Percentiles rank a stretch among this genome's conserved stretches.
Evolutionary conservation across 2,113 vertebrate species (phyloP).

Genomic region (Dunckerocampus dactyliophorus): DNA sequence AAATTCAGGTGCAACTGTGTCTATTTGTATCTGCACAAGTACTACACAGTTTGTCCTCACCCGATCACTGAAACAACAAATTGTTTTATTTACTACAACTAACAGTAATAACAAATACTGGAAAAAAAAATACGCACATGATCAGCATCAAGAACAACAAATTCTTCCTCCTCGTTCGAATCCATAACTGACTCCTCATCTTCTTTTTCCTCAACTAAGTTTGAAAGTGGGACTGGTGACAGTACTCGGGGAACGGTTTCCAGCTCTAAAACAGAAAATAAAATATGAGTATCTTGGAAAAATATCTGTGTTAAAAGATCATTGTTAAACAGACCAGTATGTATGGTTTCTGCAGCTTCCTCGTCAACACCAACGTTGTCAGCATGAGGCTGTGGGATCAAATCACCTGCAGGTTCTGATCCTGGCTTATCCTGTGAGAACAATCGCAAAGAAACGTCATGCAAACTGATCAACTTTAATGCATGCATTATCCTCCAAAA

Average conservation of each 20-base stretch:
- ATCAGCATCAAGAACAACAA: conserved; percentile 81
- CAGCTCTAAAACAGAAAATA: conserved; percentile 18
- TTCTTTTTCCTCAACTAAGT: conserved; percentile 6
- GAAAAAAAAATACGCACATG: conserved; percentile 74
- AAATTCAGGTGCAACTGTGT: too few species aligned
- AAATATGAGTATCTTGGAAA: not conserved
- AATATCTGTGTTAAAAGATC: too few species aligned
- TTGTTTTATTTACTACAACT: not conserved
- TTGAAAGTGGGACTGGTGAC: conserved; percentile 4
- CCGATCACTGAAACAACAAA: too few species aligned
- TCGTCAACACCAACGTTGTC: not conserved
- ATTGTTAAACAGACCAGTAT: conserved; percentile 15
- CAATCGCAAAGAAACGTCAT: not conserved
- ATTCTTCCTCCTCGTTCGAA: conserved; percentile 44
- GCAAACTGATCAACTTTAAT: too few species aligned
- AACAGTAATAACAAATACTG: not conserved
- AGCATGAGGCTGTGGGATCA: not conserved
- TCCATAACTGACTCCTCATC: conserved; percentile 13
- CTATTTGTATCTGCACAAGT: not conserved
- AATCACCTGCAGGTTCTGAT: conserved; percentile 1
- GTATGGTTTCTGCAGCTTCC: not conserved
- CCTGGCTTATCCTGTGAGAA: conserved; percentile 20
- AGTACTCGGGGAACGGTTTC: not conserved
- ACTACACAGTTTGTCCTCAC: not conserved
- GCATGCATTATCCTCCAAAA: too few species aligned